Evolutionary conservation across 2,888 invertebrate genomes (phyloP), one percentile per base, ranked within the genome.

Genomic region (Biston betularia): DNA sequence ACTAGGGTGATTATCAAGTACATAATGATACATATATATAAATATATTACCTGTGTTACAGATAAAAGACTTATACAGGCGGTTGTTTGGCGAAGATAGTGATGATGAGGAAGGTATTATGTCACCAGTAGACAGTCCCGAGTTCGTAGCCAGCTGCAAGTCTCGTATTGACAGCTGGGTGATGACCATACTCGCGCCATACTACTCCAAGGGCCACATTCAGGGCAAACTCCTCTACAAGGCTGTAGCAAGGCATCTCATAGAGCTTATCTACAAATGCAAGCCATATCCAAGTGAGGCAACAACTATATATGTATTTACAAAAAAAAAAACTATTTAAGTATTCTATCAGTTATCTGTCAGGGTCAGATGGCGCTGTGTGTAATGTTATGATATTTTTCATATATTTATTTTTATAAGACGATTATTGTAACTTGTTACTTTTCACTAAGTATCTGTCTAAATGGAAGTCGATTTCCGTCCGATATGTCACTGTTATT

Each of bases 91-190:
- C 0, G 89, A 90, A 56, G 93, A 93, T 61, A 89, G 89, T 74
- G 94, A 95, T 71, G 94, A 94, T 60, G 94, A 95, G 72, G 94
- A 95, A 74, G 92, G 89, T 40, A 85, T 92, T 63, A 79, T 94
- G 50, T 94, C 94, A 7, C 95, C 95, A 1, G 92, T 94, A 57
- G 94, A 94, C 67, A 93, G 92, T 3, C 84, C 90, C 50, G 93
- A 94, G 54, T 93, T 95, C 77, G 75, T 94, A n/a, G 80, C 84
- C 0, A 94, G 94, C 71, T 95, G 95, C 73, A 94, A 94, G 75
- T 94, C 94, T 71, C 89, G 95, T 15, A 94, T 95, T 66, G 95
- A 95, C 0, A 95, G 95, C 24, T 92, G 95, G 89, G 95, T 96
- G n/a, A 95, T 96, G 0, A 94, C 94, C 73, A 89, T 95, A 65